Evolutionary conservation across 2,113 vertebrate genomes (phyloP), one percentile per base, ranked within the genome.

Genomic region (Centropus unirufus): DNA sequence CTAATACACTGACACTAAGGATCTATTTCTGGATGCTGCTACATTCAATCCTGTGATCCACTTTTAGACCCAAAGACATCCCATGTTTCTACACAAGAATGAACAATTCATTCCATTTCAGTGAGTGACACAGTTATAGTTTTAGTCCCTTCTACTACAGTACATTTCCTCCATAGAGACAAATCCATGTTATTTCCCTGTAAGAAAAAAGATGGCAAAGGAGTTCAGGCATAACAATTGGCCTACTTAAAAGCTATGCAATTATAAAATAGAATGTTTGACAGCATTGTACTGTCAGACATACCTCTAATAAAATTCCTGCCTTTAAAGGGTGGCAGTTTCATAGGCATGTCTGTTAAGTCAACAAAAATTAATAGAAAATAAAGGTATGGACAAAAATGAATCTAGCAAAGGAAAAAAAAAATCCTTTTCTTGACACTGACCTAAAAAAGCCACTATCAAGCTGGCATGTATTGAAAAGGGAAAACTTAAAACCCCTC

Each of bases 301-400:
- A 8, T 26, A 68, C 42, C 21, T 49, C 34, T 30, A 59, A 30
- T 4, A 23, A 29, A 76, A 68, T 20, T 64, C 27, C 22, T 51
- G 14, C 27, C 17, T 29, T 57, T 54, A n/a, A 83, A 66, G 44
- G n/a, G 21, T 20, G 5, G 29, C 26, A 44, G 14, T 52, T 51
- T 20, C 55, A 40, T 2, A 70, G 12, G 15, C 39, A 13, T 4
- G 5, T 5, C 2, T 1, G 1, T 29, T 34, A 51, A 76, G 9
- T 11, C 2, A 88, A 86, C 6, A 66, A 55, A 83, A 74, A 26
- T 2, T 1, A 78, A 10, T 2, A 83, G 32, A 69, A 76, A 75
- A 57, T 16, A 20, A 73, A 93, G 17, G 5, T 36, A 51, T 10
- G 18, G 26, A 47, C 26, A 89, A 74, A 83, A 90, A 70, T 51